Base-by-base conservation (phyloP, 2,888 invertebrate genomes). In the Scaptodrosophila latifasciaeformis region DNA sequence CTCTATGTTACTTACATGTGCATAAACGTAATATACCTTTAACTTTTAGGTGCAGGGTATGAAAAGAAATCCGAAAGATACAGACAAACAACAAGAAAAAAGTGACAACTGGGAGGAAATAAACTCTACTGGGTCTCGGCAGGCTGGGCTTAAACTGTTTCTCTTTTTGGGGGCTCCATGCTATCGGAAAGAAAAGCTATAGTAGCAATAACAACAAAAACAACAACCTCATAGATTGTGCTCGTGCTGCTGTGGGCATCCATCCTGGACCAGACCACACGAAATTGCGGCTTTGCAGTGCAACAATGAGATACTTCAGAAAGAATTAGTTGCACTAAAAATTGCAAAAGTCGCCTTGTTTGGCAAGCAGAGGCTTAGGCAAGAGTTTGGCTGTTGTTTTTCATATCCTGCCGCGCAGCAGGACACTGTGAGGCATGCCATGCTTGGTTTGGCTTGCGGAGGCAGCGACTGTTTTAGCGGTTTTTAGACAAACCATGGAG, bases 251-350 rank as follows among this genome's bases (percentile, higher is more conserved):
- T 30, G 30, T n/a, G n/a, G n/a, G n/a, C n/a, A n/a, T n/a, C n/a
- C n/a, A n/a, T n/a, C 15, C 15, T 19, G 19, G 4, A 13, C 3
- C n/a, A 6, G 31, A 60, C 64, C 81, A 65, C 63, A 77, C 76
- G 62, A 79, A 77, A 81, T 77, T 81, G 79, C 81, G 81, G 76
- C 74, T 79, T 77, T 72, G 64, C 67, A 65, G 62, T 62, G 77
- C 76, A 72, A 77, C 76, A 77, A 77, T 81, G 79, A 81, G 76
- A 81, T 81, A 79, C 76, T 77, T 81, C 76, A 70, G 74, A 79
- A 77, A 74, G 80, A 77, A 77, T 77, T 77, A 76, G 76, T 81
- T 81, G 76, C 77, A 81, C 81, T 76, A 76, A 76, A 81, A 76
- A 81, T 79, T 65, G 74, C 80, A 63, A 70, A 77, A 74, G 80